A percentile compares a stretch with the other conserved stretches of the same genome.
Conservation (phyloP, 2,113 vertebrate genomes). For the Datnioides undecimradiatus region DNA sequence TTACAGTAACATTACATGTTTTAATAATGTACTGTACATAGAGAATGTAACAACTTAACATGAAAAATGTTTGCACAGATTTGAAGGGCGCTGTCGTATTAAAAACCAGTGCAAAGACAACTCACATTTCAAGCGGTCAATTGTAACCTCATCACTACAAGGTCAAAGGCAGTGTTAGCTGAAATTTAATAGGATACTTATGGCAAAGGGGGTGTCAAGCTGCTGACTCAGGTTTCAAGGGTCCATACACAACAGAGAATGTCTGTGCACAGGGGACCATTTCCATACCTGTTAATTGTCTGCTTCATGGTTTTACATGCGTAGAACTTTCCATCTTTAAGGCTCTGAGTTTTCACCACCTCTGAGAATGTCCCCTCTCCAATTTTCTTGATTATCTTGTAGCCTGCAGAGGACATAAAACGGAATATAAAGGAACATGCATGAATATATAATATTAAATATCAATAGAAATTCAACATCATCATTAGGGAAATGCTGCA, state of each 20-base stretch:
- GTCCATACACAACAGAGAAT: slow-evolving; percentile 18
- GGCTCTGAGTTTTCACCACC: slow-evolving; percentile 88
- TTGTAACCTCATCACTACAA: slow-evolving; percentile 40
- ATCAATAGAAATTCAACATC: background rate
- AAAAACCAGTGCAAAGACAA: slow-evolving; percentile 25
- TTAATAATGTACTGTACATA: no score
- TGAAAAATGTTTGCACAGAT: background rate
- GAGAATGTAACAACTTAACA: background rate
- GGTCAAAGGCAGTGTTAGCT: slow-evolving; percentile 37
- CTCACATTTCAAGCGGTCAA: slow-evolving; percentile 29
- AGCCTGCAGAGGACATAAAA: slow-evolving; percentile 80
- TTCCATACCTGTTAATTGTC: slow-evolving; percentile 86
- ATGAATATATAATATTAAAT: background rate
- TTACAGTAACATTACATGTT: background rate
- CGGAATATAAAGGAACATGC: background rate
- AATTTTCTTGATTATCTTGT: slow-evolving; percentile 88
- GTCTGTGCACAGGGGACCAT: background rate
- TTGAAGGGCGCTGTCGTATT: background rate
- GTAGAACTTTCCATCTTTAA: slow-evolving; percentile 87
- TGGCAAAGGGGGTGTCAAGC: slow-evolving; percentile 19
- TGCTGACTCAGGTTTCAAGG: slow-evolving; percentile 50
- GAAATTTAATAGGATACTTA: slow-evolving; percentile 45
- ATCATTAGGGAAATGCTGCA: background rate
- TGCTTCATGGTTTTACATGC: slow-evolving; percentile 92
- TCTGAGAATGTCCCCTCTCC: slow-evolving; percentile 93